Evolutionary conservation across 2,113 vertebrate genomes (phyloP).

Genomic region (Galeopterus variegatus): DNA sequence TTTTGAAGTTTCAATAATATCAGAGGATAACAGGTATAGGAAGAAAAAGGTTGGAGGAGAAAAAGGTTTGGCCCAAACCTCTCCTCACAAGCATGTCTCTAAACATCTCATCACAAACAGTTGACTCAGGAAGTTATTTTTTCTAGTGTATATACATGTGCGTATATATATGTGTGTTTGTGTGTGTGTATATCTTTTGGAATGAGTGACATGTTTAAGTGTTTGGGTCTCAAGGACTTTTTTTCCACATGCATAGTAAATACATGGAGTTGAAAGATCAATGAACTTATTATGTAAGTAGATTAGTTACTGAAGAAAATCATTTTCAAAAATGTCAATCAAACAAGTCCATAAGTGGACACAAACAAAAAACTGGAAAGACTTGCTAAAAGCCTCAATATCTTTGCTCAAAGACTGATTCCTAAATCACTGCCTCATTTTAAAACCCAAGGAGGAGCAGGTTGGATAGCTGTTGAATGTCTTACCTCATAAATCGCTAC

Average conservation of each 20-base stretch:
- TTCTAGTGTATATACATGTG: neutral
- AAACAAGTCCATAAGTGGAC: neutral
- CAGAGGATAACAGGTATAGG: neutral
- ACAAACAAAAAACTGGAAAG: neutral
- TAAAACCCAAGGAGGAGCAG: slow-evolving; percentile 34
- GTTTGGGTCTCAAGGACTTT: neutral
- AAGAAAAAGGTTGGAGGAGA: slow-evolving; percentile 8
- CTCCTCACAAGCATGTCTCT: neutral
- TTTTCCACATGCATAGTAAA: neutral
- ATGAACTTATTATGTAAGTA: slow-evolving; percentile 3
- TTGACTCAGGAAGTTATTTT: neutral
- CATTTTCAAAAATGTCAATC: slow-evolving; percentile 21
- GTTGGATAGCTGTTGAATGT: slow-evolving; percentile 1
- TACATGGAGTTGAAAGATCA: slow-evolving; percentile 41
- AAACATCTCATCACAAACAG: neutral
- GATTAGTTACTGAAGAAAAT: slow-evolving; percentile 41
- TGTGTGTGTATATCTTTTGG: neutral
- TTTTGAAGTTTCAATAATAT: slow-evolving; percentile 27
- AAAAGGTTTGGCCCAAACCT: neutral
- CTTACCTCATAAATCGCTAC: slow-evolving; percentile 76
- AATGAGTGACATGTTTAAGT: slow-evolving; percentile 31
- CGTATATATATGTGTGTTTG: neutral
- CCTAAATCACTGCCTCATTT: slow-evolving; percentile 11
- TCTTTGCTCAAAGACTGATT: slow-evolving; percentile 22
- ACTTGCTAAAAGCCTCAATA: slow-evolving; percentile 5